Evolutionary conservation across 2,797 vertebrate genomes (phyloP), one percentile per base, ranked within the genome.

Genomic region (Melanotaenia pygmaea): DNA sequence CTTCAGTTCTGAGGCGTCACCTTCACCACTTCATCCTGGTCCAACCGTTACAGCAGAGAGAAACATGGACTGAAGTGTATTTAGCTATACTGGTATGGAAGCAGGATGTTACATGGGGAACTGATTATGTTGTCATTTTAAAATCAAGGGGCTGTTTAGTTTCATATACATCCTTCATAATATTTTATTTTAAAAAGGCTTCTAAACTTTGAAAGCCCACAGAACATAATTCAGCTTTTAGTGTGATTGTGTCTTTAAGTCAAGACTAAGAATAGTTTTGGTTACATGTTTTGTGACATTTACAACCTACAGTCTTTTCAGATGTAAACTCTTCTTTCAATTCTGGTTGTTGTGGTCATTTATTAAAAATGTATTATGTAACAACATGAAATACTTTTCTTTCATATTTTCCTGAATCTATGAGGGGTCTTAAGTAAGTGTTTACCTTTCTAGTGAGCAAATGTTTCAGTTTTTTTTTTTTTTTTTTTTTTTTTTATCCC

Each of bases 11-110:
- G 34, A 79, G 18, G 40, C 32, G 53, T 88, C 80, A 78, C 79
- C 80, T 81, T 80, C 69, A 79, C 40, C 63, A 34, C 34, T 20
- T 11, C 16, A 14, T 64, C 35, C 58, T 59, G 62, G 32, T 69
- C 68, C 59, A 78, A 67, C 40, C 79, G 73, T 72, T 70, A 67
- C 2, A 66, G 62, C 28, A 76, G 40, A 84, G 74, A 59, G 77
- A 32, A 47, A 51, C 51, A 32, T 20, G 45, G 1, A 37, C 1
- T 18, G 35, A 11, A 22, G 4, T 20, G 26, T 51, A 18, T n/a
- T 24, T 40, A 35, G 12, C 45, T 47, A 3, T n/a, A 47, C 45
- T 30, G 26, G 14, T 35, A 28, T 32, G 10, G 45, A 14, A 35
- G 24, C 57, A 40, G 45, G 34, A 66, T 26, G 12, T 26, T 9